These are phyloP conservation scores for Cyphomyrus discorhynchus DNA, from an alignment of 2,113 vertebrate genomes.

Conservation along the genomic window DNA sequence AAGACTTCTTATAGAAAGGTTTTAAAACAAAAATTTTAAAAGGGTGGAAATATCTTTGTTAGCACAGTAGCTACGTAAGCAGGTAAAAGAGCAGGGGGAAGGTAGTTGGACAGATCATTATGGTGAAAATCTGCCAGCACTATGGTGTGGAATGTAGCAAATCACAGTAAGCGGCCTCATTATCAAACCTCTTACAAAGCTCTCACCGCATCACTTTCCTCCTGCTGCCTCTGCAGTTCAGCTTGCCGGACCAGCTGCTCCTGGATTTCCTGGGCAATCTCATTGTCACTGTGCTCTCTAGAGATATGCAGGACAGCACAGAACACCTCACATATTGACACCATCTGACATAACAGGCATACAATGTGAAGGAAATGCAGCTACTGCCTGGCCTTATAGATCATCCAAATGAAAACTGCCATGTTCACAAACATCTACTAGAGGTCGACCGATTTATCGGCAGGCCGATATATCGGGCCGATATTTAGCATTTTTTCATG, in stretches of 20 bases:
- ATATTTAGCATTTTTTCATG: no score
- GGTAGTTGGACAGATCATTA: neutral
- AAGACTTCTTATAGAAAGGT: neutral
- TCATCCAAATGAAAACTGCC: neutral
- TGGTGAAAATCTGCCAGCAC: neutral
- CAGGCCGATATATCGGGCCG: no score
- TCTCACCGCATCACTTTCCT: conserved; percentile 70
- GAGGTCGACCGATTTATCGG: no score
- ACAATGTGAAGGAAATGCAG: neutral
- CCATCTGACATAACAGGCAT: neutral
- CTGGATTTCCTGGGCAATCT: conserved; percentile 77
- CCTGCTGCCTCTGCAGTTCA: conserved; percentile 63
- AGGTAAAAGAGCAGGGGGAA: neutral
- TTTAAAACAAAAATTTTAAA: neutral
- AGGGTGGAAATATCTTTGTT: neutral
- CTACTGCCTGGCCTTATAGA: neutral
- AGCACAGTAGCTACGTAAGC: neutral
- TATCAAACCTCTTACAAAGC: neutral
- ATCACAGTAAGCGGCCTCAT: neutral
- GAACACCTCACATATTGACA: neutral
- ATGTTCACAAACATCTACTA: neutral
- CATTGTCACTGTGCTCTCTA: conserved; percentile 66
- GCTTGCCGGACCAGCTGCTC: conserved; percentile 70
- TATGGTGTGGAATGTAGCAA: neutral
- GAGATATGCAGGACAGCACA: neutral